Evolutionary conservation across 2,797 vertebrate species (phyloP), one percentile per base, ranked within the genome.

Genomic region (Scomberomorus guttatus): DNA sequence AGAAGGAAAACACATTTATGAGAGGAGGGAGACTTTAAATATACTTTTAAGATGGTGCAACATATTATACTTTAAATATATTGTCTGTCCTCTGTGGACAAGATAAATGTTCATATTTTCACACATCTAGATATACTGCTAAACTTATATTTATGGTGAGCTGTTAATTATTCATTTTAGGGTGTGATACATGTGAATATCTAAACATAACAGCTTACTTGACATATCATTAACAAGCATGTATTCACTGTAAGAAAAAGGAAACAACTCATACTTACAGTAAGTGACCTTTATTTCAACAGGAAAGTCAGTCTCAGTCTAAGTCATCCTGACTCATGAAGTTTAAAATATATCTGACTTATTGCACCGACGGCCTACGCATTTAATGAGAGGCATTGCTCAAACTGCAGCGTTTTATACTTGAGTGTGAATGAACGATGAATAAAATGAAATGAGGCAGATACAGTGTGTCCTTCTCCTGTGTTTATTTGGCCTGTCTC

Each of bases 351-450:
- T 12, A 34, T 17, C 9, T 58, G 57, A 24, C 48, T 48, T 37
- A 51, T 20, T n/a, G 11, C 56, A 37, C 81, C 87, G 61, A 88
- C 87, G 83, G 73, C 90, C 77, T 54, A 73, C 84, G 71, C 84
- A 90, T 69, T 90, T 87, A 62, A 92, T 91, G 20, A 88, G 84
- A 75, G 92, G 86, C 83, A 89, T 89, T 75, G 72, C n/a, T 20
- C 7, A 20, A 20, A 50, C 18, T 7, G 20, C 7, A 20, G 18
- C 3, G 1, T 8, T 50, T 20, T 20, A 20, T 20, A 20, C 18
- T 50, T 46, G 18, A 18, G 17, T 7, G 46, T 50, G 5, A 46
- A 46, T 46, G 5, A 46, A 17, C 18, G 15, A 17, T 46, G 44
- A 46, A 46, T 46, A 17, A 46, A 15, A 5, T 15, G 5, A 46